phyloP scores from a whole-genome alignment of 2,888 invertebrate species.

The Aspidapion aeneum region DNA sequence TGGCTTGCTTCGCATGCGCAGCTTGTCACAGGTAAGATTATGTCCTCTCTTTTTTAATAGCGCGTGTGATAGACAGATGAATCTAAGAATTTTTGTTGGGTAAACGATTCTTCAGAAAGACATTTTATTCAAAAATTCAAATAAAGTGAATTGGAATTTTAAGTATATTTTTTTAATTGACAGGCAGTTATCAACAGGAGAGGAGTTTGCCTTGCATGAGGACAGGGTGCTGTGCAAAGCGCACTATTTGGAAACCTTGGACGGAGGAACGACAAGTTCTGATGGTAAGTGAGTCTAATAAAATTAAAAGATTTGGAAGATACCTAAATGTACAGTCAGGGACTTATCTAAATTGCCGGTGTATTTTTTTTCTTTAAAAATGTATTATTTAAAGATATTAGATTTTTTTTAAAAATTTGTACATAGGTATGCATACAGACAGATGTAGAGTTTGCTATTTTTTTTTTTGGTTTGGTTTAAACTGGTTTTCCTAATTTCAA shows the following conservation, averaged over 20 bases:
- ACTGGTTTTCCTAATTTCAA: too few relatives aligned
- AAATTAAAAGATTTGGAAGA: too few relatives aligned
- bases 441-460: too few relatives aligned
- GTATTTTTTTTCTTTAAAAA: not conserved
- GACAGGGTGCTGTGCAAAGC: slow-evolving; percentile 95
- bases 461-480: too few relatives aligned
- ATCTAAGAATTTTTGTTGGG: too few relatives aligned
- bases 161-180: not conserved
- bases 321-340: too few relatives aligned
- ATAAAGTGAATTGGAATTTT: too few relatives aligned
- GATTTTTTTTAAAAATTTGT: not conserved
- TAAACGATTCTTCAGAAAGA: too few relatives aligned
- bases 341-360: not conserved
- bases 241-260: slow-evolving; percentile 89
- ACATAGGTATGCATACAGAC: too few relatives aligned
- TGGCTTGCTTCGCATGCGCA: slow-evolving; percentile 98
- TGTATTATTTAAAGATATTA: slow-evolving; percentile 1
- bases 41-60: too few relatives aligned
- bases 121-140: too few relatives aligned
- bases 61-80: too few relatives aligned
- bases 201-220: slow-evolving; percentile 96
- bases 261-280: slow-evolving; percentile 88
- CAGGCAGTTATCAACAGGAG: slow-evolving; percentile 88
- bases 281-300: slow-evolving; percentile 66
- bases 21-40: slow-evolving; percentile 69